Evolutionary conservation across 2,888 invertebrate species (phyloP), one percentile per base, ranked within the genome.

Genomic region (Brachyptera risi): DNA sequence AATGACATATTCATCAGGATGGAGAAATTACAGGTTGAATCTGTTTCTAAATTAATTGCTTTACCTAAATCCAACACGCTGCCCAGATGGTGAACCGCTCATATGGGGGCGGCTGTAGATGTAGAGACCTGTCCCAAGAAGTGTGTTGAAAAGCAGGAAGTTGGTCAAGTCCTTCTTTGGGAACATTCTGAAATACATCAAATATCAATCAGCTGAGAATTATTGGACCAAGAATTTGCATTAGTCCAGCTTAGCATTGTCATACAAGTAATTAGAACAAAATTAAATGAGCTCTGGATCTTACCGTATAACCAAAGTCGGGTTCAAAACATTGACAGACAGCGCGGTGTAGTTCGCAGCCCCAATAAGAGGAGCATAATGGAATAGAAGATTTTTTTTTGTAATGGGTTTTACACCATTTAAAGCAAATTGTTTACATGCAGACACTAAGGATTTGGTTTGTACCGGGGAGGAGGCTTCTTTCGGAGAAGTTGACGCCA

Each of bases 311-410:
- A 89, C 81, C 67, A 91, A 76, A 66, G 84, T 82, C 2, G 92
- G 92, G 72, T 92, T 90, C 88, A 92, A 90, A 58, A 92, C 88
- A 77, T 89, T 89, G 51, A 92, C 79, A 50, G 91, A 88, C 57
- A 92, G 80, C 38, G 88, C 85, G 69, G 87, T 85, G 75, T 92
- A 92, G 73, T 88, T 87, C 64, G 82, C 79, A 56, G 86, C 80
- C 50, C 92, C 91, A 75, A 88, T 84, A 58, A 86, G 72, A 42
- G 91, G 91, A 68, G 84, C 80, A 77, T 91, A 92, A 73, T 88
- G 87, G 75, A 82, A 87, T 26, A 85, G 77, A 62, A 90, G 78
- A 76, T 87, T 90, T 67, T 86, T 82, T 71, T 80, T 82, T 56
- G 83, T 89, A 62, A 90, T 76, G 15, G 90, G 88, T 71, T 84